Base-by-base conservation (phyloP, 2,888 invertebrate species). In the Thera britannica region DNA sequence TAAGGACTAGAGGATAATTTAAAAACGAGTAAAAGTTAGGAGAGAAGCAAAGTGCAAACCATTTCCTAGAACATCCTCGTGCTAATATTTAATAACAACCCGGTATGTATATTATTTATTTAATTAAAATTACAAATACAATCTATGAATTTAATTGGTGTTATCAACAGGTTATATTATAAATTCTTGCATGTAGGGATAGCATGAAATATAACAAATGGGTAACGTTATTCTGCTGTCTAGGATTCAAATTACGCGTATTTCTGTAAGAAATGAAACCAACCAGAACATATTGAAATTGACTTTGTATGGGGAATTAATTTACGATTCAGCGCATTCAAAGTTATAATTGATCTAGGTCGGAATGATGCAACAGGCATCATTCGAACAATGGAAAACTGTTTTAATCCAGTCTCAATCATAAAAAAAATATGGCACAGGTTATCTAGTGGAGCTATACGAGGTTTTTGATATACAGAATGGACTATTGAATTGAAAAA, bases 91-190 rank as follows among this genome's bases (percentile, higher is more conserved):
- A 84, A 75, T 84, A 87, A 86, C 85, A 89, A 86, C 80, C 84
- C 80, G 83, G 84, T 79, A 84, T 79, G 84, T 79, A 83, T 79
- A 79, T 79, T 79, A 78, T 76, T 83, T 80, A 58, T 83, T 85
- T 81, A 79, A 80, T 83, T 87, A 86, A 81, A 84, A 84, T 82
- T 72, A 82, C 83, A 85, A 87, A 85, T 84, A 82, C 76, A 88
- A 65, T 72, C 70, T 75, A 75, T 83, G 84, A 88, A 82, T 89
- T 87, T 84, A 87, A 87, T 92, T 93, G 92, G 92, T 92, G 92
- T 92, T 91, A 87, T 88, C 79, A 82, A 85, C 83, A 82, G 85
- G 83, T 83, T 77, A 34, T 12, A 62, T 66, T 62, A 51, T 34
- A 49, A 59, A 59, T 62, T 69, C 62, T 69, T 69, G 65, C 65